Evolutionary conservation across 2,888 invertebrate species (phyloP).

Genomic region (Parnassius smintheus): DNA sequence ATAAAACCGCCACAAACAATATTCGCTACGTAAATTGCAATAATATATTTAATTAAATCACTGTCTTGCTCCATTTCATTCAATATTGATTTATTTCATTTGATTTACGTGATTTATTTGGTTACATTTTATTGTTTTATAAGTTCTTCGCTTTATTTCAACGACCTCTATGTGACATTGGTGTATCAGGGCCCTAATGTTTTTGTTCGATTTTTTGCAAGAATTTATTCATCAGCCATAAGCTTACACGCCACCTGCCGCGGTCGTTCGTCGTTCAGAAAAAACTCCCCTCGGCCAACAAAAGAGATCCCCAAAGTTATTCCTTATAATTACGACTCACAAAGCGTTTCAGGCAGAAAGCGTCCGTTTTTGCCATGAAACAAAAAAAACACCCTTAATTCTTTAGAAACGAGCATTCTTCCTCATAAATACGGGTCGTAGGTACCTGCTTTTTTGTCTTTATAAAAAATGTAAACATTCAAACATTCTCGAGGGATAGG

Average conservation of each 20-base stretch:
- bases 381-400: slow-evolving; percentile 68
- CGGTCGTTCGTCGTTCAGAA: slow-evolving; percentile 75
- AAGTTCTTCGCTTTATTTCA: slow-evolving; percentile 23
- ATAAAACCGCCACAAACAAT: slow-evolving; percentile 11
- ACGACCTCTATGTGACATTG: slow-evolving; percentile 77
- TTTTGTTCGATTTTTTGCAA: slow-evolving; percentile 68
- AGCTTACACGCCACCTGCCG: slow-evolving; percentile 76
- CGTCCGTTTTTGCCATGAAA: slow-evolving; percentile 53
- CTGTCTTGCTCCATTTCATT: too few species aligned
- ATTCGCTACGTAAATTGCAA: background rate
- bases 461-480: slow-evolving; percentile 74
- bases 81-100: background rate
- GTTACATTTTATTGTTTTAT: slow-evolving; percentile 7
- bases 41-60: too few species aligned
- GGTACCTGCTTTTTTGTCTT: slow-evolving; percentile 54
- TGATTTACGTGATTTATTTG: background rate
- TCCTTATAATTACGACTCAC: slow-evolving; percentile 74
- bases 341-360: slow-evolving; percentile 67
- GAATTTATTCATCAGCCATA: slow-evolving; percentile 65
- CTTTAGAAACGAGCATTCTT: slow-evolving; percentile 59
- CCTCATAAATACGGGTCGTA: slow-evolving; percentile 48
- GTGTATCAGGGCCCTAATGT: slow-evolving; percentile 47
- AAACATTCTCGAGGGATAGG: slow-evolving; percentile 41
- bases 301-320: slow-evolving; percentile 77
- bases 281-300: slow-evolving; percentile 72